Base-by-base conservation (phyloP, 2,797 vertebrate species). In the Sebastes aleutianus region DNA sequence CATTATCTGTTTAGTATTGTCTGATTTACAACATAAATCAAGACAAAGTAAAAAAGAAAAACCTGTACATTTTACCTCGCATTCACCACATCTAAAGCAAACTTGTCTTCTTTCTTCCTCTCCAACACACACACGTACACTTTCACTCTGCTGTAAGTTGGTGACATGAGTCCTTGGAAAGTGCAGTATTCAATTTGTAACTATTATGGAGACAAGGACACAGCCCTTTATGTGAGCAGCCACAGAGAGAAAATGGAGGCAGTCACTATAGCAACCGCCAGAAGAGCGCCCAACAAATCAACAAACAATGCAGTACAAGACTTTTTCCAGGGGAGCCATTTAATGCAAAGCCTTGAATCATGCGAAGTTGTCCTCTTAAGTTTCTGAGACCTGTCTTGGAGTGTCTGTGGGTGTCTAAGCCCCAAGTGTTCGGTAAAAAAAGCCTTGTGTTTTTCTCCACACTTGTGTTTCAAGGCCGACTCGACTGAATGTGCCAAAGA, bases 101-200 rank as follows among this genome's bases (percentile, higher is more conserved):
- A 79, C 84, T 78, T 76, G 78, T 80, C 77, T 72, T 79, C 74
- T 82, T 75, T 70, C 70, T 61, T 75, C 70, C 59, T 79, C 76
- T 70, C 32, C 13, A 43, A 77, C 58, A 76, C 18, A 76, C 76
- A 70, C 78, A 53, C 82, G 82, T 54, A 85, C 82, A 84, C 82
- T 82, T 85, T 83, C 88, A 80, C 88, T 87, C 87, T 83, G 90
- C 91, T 92, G 90, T 91, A 94, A 94, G 90, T 94, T 93, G 90
- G 90, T 93, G 93, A 93, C 92, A 92, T 79, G 86, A 93, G 92
- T 93, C 94, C 94, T 95, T 95, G 94, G 89, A 93, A 92, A 94
- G 92, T 93, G 92, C 93, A 92, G 92, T 93, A 94, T 95, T 95
- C 93, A 95, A 95, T 95, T 95, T 95, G 94, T 95, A 95, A 93